Conservation (phyloP, 2,888 invertebrate species). For the Phortica magna region DNA sequence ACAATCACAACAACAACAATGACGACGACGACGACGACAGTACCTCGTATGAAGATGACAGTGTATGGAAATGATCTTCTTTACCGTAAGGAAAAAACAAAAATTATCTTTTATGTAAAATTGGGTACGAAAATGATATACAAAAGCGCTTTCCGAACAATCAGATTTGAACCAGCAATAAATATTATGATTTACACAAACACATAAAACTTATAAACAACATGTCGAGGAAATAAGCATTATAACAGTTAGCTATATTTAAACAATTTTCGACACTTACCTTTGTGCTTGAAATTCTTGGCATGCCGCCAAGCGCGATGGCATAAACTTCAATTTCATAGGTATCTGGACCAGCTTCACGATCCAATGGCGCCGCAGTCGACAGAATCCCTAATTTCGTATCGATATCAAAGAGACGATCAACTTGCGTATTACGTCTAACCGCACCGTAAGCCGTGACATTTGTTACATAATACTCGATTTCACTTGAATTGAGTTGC, state of each 20-base stretch:
- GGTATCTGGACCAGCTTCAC: constrained; percentile 88
- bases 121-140: not conserved
- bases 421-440: constrained; percentile 82
- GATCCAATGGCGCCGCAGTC: constrained; percentile 89
- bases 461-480: constrained; percentile 95
- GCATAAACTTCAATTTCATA: constrained; percentile 93
- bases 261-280: constrained; percentile 79
- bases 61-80: constrained; percentile 16
- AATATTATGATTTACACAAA: no score
- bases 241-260: no score
- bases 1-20: constrained; percentile 48
- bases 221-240: no score
- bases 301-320: constrained; percentile 85
- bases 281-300: constrained; percentile 90
- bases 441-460: constrained; percentile 80
- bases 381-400: constrained; percentile 91
- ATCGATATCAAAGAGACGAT: constrained; percentile 94
- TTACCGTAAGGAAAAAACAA: constrained; percentile 31
- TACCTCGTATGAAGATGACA: constrained; percentile 26
- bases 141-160: no score
- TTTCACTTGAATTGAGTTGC: constrained; percentile 82
- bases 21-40: constrained; percentile 27
- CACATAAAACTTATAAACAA: no score
- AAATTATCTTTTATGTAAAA: constrained; percentile 17
- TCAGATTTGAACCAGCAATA: no score